A percentile compares a stretch with the other conserved stretches of the same genome.
phyloP scores from a whole-genome alignment of 1,140 invertebrate species.

The Musca vetustissima region DNA sequence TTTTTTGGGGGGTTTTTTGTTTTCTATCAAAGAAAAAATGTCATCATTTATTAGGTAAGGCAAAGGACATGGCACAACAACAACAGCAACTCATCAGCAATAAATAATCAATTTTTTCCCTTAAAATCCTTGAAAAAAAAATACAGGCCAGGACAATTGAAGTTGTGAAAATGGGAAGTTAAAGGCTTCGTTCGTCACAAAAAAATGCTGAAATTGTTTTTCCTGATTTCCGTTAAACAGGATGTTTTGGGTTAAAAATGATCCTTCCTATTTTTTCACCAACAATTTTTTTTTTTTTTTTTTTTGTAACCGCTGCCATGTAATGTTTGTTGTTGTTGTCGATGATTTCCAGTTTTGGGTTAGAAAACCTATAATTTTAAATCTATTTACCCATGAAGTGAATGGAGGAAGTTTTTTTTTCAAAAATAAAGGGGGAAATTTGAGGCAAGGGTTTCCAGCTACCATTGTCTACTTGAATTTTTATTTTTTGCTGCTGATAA shows the following conservation, averaged over 20 bases:
- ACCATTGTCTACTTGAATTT: background rate
- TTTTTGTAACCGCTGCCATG: too few species aligned
- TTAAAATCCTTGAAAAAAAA: background rate
- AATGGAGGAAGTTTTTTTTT: too few species aligned
- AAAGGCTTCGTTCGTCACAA: background rate
- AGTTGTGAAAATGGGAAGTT: conserved; percentile 22
- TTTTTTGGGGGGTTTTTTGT: conserved; percentile 5
- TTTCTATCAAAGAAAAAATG: background rate
- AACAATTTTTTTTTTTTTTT: too few species aligned
- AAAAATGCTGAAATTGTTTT: too few species aligned
- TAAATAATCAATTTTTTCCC: conserved; percentile 21
- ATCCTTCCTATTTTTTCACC: too few species aligned
- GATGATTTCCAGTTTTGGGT: conserved; percentile 6
- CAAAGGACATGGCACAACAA: background rate
- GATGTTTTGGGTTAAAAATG: background rate
- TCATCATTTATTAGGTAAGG: conserved; percentile 1
- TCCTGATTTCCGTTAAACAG: conserved; percentile 12
- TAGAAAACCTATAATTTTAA: conserved; percentile 20
- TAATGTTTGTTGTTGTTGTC: background rate
- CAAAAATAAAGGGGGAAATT: too few species aligned
- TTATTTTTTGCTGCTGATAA: background rate
- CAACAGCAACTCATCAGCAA: background rate
- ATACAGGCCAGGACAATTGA: background rate
- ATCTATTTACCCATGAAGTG: background rate
- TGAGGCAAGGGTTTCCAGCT: too few species aligned